phyloP scores from a whole-genome alignment of 2,797 vertebrate species.

The Huso huso region DNA sequence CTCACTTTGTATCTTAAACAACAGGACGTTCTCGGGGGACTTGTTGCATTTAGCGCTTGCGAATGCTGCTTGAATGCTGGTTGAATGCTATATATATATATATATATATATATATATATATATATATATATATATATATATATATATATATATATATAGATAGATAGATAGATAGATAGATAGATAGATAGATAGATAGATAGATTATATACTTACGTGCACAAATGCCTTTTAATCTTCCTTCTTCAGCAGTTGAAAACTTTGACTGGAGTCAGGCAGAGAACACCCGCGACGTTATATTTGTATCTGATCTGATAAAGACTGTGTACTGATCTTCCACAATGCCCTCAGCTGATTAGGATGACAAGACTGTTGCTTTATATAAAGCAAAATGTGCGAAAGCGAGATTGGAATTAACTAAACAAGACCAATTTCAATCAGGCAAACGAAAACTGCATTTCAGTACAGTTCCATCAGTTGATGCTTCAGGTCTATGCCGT shows the following conservation, averaged over 20 bases:
- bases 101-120: too few species aligned
- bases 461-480: constrained; percentile 76
- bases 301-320: constrained; percentile 21
- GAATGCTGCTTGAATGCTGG: too few species aligned
- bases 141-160: not conserved
- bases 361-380: constrained; percentile 15
- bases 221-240: constrained; percentile 41
- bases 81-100: too few species aligned
- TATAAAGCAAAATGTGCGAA: constrained; percentile 23
- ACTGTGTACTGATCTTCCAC: constrained; percentile 22
- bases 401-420: constrained; percentile 39
- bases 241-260: constrained; percentile 28
- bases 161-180: not conserved
- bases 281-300: constrained; percentile 41
- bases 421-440: constrained; percentile 48
- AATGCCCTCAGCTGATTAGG: constrained; percentile 25
- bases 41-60: constrained; percentile 67
- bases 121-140: not conserved
- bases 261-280: not conserved
- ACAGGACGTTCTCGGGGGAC: constrained; percentile 60
- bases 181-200: not conserved
- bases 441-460: constrained; percentile 59
- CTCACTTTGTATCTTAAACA: constrained; percentile 29
- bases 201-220: constrained; percentile 46
- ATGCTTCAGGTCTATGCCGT: constrained; percentile 61